A percentile compares a stretch with the other conserved stretches of the same genome.
Conservation (phyloP, 1,140 invertebrate species). For the Drosophila truncata region DNA sequence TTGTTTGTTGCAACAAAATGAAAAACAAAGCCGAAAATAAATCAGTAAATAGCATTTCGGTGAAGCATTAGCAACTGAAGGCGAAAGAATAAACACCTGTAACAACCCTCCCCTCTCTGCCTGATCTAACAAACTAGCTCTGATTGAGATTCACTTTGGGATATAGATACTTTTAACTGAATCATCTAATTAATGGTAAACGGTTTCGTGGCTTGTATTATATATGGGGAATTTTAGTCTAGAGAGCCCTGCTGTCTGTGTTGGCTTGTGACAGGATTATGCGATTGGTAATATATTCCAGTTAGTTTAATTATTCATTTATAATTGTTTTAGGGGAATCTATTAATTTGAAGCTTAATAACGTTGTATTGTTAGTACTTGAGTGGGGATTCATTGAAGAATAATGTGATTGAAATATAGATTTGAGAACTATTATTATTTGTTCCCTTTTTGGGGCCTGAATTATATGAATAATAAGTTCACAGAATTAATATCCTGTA, state of each 20-base stretch:
- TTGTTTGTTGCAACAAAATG: constrained; percentile 61
- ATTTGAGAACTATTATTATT: not conserved
- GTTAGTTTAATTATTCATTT: constrained; percentile 4
- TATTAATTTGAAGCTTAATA: not conserved
- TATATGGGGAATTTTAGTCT: constrained; percentile 14
- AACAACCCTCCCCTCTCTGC: not conserved
- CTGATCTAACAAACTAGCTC: constrained; percentile 3
- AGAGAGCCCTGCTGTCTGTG: constrained; percentile 11
- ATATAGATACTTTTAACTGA: not conserved
- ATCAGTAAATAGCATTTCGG: constrained; percentile 56
- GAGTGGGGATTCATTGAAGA: not conserved
- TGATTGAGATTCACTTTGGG: constrained; percentile 14
- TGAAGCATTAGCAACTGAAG: constrained; percentile 45
- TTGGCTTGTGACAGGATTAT: constrained; percentile 5
- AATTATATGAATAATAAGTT: not conserved
- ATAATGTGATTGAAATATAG: not conserved
- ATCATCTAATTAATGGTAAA: constrained; percentile 20
- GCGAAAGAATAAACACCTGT: constrained; percentile 36
- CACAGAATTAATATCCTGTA: not conserved
- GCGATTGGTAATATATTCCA: constrained; percentile 17
- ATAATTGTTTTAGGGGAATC: not conserved
- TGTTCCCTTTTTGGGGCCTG: not conserved
- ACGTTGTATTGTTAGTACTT: not conserved
- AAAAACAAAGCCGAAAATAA: constrained; percentile 60
- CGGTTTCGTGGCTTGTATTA: not conserved